phyloP scores from a whole-genome alignment of 1,140 invertebrate species.

The Drosophila guanche region DNA sequence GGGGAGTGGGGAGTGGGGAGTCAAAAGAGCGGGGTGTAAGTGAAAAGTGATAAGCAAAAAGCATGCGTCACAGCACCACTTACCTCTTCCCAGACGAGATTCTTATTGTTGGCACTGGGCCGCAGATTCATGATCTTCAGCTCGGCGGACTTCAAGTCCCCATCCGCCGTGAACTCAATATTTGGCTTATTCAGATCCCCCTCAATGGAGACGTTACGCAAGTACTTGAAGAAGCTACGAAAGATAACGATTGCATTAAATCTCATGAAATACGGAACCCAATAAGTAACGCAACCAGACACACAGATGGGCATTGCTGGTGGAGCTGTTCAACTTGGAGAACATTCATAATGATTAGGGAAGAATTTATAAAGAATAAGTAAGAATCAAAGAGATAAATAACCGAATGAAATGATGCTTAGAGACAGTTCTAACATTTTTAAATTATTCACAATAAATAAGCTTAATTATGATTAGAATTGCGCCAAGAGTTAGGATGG shows the following conservation, averaged over 20 bases:
- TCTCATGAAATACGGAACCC: not conserved
- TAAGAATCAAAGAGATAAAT: no score
- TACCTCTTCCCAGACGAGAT: conserved; percentile 95
- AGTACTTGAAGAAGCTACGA: conserved; percentile 87
- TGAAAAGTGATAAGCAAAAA: conserved; percentile 17
- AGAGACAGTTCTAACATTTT: no score
- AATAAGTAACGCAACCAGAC: not conserved
- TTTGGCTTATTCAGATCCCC: conserved; percentile 90
- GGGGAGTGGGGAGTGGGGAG: conserved; percentile 23
- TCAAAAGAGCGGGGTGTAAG: conserved; percentile 26
- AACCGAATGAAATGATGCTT: no score
- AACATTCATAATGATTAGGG: no score
- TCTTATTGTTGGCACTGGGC: conserved; percentile 89
- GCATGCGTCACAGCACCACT: conserved; percentile 75
- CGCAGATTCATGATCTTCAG: conserved; percentile 96
- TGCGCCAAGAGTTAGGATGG: no score
- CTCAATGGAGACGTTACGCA: conserved; percentile 93
- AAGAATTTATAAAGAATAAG: no score
- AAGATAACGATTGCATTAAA: not conserved
- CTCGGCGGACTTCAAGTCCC: conserved; percentile 93
- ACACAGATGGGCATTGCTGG: no score
- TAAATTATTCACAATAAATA: no score
- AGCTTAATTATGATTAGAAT: no score
- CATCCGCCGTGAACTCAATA: conserved; percentile 94
- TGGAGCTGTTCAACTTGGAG: no score